phyloP scores from a whole-genome alignment of 2,797 vertebrate genomes.

The Monodelphis domestica region DNA sequence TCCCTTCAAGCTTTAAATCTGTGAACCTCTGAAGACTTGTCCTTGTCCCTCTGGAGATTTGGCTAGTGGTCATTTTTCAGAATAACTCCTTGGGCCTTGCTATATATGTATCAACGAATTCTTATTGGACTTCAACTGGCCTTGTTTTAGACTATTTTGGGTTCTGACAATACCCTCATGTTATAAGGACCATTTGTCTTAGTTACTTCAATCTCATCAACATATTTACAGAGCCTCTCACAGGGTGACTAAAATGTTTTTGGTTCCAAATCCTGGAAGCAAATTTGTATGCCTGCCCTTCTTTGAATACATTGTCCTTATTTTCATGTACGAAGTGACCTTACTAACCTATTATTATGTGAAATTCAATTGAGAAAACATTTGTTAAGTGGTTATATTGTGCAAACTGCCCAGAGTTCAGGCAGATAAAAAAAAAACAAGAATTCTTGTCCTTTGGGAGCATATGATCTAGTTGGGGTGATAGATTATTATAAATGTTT shows the following conservation, averaged over 20 bases:
- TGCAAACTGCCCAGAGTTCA: not conserved
- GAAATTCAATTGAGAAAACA: not conserved
- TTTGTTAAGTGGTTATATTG: not conserved
- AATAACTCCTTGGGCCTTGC: not conserved
- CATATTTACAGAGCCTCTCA: not conserved
- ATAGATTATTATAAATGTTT: not conserved
- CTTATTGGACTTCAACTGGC: no score
- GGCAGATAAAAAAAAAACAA: not conserved
- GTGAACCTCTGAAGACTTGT: not conserved
- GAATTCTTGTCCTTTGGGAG: not conserved
- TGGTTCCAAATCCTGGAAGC: not conserved
- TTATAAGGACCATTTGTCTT: not conserved
- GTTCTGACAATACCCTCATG: not conserved
- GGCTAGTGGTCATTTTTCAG: not conserved
- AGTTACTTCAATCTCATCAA: not conserved
- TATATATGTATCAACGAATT: no score
- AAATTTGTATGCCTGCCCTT: not conserved
- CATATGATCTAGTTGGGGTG: slow-evolving; percentile 21
- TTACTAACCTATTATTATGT: not conserved
- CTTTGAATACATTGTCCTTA: not conserved
- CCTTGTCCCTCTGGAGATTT: not conserved
- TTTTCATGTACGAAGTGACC: not conserved
- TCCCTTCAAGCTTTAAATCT: not conserved
- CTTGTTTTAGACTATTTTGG: not conserved
- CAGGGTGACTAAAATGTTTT: no score